Conservation (phyloP, 2,888 invertebrate genomes). For the Tuberolachnus salignus region DNA sequence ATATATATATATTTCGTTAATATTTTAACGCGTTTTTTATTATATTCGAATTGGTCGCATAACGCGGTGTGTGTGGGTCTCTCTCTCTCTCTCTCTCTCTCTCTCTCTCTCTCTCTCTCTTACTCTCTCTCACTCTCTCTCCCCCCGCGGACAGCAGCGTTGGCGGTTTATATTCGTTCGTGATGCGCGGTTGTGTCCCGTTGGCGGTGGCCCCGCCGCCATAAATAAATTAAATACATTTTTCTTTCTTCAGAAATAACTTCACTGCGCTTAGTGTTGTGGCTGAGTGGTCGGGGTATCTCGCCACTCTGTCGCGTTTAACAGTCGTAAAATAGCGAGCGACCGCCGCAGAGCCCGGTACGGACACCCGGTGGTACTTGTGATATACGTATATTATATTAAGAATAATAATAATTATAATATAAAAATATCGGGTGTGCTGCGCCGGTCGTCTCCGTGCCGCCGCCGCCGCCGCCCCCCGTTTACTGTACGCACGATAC, state of each 20-base stretch:
- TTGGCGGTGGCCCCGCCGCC: neutral
- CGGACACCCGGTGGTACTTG: no score
- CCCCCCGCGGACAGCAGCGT: neutral
- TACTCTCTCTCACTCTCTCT: neutral
- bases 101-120: neutral
- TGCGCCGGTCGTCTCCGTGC: no score
- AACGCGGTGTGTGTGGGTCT: neutral
- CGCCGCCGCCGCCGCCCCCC: no score
- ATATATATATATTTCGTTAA: no score
- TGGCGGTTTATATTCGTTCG: constrained; percentile 35
- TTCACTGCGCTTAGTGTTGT: no score
- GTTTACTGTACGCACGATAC: no score
- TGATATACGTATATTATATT: neutral
- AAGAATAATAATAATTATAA: no score
- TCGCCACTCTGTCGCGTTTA: neutral
- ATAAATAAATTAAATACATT: constrained; percentile 14
- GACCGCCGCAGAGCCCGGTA: neutral
- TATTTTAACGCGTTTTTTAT: no score
- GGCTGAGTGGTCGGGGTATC: no score
- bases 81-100: neutral
- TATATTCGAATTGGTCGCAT: neutral
- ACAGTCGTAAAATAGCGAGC: no score
- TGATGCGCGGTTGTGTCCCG: constrained; percentile 7
- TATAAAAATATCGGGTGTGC: no score
- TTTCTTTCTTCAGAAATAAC: neutral